Evolutionary conservation across 2,797 vertebrate genomes (phyloP), one percentile per base, ranked within the genome.

Genomic region (Microchirus variegatus): DNA sequence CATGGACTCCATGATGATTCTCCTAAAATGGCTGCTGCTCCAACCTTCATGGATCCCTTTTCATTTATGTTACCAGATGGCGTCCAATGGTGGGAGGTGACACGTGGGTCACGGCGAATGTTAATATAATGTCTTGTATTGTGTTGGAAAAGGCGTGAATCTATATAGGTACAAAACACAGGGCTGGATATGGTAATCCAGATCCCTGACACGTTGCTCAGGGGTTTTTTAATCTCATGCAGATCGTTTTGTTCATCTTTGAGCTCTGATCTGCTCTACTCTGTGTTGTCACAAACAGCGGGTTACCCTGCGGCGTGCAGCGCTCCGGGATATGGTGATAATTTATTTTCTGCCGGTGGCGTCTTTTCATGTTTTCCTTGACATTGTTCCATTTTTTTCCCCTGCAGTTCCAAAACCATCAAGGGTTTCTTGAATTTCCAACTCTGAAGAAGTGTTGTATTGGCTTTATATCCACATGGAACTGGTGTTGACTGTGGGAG

Each of bases 61-160:
- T n/a, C 37, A 14, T 9, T 19, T 10, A 62, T n/a, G 51, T 59
- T 17, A n/a, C 42, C 56, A 67, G 59, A 59, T 73, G 49, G 31
- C 13, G 60, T 48, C 37, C 40, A 36, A 44, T 19, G 37, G 9
- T 58, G 35, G 45, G 18, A 48, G 55, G 15, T 2, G 8, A 40
- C 22, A 69, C 40, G 52, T 58, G n/a, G 36, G 14, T 51, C 14
- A 26, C 18, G 12, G 7, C 2, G 58, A 65, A 60, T 15, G 10
- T 36, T 49, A 50, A 53, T 12, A 60, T n/a, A n/a, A n/a, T 1
- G 0, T 2, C 26, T 14, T 18, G 9, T 3, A 4, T 16, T 2
- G 16, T 31, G 35, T 59, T 15, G 7, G 7, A 50, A 55, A 57
- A 5, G 8, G 22, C n/a, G 12, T 51, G 26, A 58, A 40, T 14